A percentile compares a stretch with the other conserved stretches of the same genome.
Conservation (phyloP, 2,888 invertebrate species). For the Dyspetes luteomarginatus region DNA sequence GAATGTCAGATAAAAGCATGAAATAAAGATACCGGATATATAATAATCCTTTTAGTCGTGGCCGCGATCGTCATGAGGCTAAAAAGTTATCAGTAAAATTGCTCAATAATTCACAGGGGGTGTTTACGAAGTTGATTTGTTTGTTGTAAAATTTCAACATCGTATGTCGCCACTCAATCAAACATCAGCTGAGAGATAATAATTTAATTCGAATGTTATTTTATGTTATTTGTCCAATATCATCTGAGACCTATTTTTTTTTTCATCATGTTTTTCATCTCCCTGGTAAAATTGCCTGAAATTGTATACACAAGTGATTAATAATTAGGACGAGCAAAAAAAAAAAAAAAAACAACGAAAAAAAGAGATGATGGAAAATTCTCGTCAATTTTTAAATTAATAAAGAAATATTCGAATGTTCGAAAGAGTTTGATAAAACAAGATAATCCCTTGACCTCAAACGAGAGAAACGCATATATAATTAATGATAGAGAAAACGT, state of each 20-base stretch:
- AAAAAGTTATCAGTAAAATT: slow-evolving; percentile 32
- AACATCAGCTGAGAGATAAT: not conserved
- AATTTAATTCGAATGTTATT: not conserved
- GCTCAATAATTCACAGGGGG: slow-evolving; percentile 49
- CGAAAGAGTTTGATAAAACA: slow-evolving; percentile 13
- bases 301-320: no score
- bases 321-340: not conserved
- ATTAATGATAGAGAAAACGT: not conserved
- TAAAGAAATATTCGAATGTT: slow-evolving; percentile 4
- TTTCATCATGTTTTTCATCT: no score
- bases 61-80: slow-evolving; percentile 22
- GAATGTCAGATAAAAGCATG: not conserved
- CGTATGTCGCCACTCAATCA: slow-evolving; percentile 1
- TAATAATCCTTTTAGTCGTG: slow-evolving; percentile 18
- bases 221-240: not conserved
- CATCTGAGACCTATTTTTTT: not conserved
- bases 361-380: slow-evolving; percentile 28
- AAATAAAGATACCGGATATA: not conserved
- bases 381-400: not conserved
- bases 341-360: not conserved
- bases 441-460: slow-evolving; percentile 32
- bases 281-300: no score
- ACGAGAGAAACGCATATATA: not conserved
- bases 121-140: slow-evolving; percentile 21
- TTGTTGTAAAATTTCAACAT: slow-evolving; percentile 29